A percentile compares a stretch with the other conserved stretches of the same genome.
Conservation (phyloP, 2,113 vertebrate species). For the Corythornis madagascariensis region DNA sequence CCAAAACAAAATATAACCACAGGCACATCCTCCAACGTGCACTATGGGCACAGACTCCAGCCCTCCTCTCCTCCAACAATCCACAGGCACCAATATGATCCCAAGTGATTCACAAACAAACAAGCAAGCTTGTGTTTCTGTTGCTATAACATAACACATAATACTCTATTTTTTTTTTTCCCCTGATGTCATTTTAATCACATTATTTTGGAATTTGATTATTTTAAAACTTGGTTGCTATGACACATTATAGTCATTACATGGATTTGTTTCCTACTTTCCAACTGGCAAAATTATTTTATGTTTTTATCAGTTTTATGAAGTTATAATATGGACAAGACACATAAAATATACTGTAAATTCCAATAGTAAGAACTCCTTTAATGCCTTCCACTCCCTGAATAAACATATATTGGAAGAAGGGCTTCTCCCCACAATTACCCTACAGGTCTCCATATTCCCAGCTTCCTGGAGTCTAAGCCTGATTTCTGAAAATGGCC, state of each 20-base stretch:
- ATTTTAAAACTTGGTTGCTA: conserved; percentile 52
- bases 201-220: conserved; percentile 39
- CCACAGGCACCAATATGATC: not conserved
- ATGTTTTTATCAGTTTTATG: not conserved
- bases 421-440: not conserved
- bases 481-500: not conserved
- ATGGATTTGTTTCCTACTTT: conserved; percentile 32
- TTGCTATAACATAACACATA: not conserved
- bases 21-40: fast-evolving
- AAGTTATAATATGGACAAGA: conserved; percentile 28
- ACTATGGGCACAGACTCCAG: not conserved
- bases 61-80: not conserved
- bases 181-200: conserved; percentile 37
- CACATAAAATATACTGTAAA: not conserved
- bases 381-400: not conserved
- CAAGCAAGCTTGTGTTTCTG: not conserved
- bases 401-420: not conserved
- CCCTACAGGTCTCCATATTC: not conserved
- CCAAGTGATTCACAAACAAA: conserved; percentile 13
- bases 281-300: conserved; percentile 21
- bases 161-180: not conserved
- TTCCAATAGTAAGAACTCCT: conserved; percentile 8
- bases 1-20: not conserved
- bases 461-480: not conserved
- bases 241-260: not conserved